Evolutionary conservation across 1,140 invertebrate genomes (phyloP).

Genomic region (Drosophila carrolli): DNA sequence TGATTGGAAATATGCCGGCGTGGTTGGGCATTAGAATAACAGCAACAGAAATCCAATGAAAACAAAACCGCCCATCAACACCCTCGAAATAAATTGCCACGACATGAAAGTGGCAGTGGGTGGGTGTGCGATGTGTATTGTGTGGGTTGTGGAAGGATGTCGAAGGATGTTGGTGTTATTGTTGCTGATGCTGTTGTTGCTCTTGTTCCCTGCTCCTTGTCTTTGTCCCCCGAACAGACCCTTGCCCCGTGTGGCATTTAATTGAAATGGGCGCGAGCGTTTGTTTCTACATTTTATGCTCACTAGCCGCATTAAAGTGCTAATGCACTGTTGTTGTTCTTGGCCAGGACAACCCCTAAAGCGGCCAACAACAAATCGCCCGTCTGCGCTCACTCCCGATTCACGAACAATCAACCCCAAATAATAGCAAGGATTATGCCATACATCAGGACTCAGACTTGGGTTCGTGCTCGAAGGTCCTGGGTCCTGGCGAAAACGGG

Average conservation of each 20-base stretch:
- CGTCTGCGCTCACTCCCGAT: constrained; percentile 45
- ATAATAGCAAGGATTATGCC: constrained; percentile 77
- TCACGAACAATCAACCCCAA: constrained; percentile 78
- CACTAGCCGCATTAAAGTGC: constrained; percentile 83
- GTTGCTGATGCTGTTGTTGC: constrained; percentile 58
- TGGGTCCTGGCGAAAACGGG: not conserved
- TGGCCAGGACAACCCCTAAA: constrained; percentile 67
- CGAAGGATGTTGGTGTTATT: constrained; percentile 49
- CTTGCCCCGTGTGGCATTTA: constrained; percentile 65
- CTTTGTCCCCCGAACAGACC: constrained; percentile 12
- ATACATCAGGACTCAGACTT: constrained; percentile 42
- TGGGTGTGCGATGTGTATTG: constrained; percentile 3
- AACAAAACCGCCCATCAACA: constrained; percentile 84
- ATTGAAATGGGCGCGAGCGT: constrained; percentile 78
- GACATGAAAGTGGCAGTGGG: constrained; percentile 36
- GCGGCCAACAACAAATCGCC: constrained; percentile 37
- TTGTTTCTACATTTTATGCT: constrained; percentile 80
- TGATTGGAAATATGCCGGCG: constrained; percentile 70
- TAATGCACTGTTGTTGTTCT: constrained; percentile 84
- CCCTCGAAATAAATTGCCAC: constrained; percentile 75
- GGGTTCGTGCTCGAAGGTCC: constrained; percentile 23
- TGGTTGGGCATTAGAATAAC: constrained; percentile 77
- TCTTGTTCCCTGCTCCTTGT: constrained; percentile 10
- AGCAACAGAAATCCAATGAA: constrained; percentile 83
- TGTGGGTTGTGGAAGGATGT: constrained; percentile 3